Conservation (phyloP, 1,140 invertebrate species). For the Leptonema lineaticorne region DNA sequence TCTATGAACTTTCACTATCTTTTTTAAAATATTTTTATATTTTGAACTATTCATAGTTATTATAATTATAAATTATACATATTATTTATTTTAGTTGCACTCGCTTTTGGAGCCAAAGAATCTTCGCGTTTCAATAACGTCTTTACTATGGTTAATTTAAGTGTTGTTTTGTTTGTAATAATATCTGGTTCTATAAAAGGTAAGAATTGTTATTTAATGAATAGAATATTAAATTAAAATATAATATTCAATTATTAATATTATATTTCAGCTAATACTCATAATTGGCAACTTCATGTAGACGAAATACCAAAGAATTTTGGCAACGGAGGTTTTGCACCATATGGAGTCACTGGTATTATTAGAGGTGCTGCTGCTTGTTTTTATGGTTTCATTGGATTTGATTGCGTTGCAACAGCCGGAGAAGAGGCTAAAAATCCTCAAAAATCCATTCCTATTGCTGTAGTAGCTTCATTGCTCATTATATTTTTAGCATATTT, state of each 20-base stretch:
- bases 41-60: too few relatives aligned
- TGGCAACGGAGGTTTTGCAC: constrained; percentile 77
- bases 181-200: constrained; percentile 77
- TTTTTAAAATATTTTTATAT: too few relatives aligned
- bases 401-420: constrained; percentile 85
- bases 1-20: too few relatives aligned
- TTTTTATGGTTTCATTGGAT: constrained; percentile 91
- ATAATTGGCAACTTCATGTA: constrained; percentile 69
- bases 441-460: constrained; percentile 84
- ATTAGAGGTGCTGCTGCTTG: constrained; percentile 83
- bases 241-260: constrained; percentile 1
- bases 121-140: constrained; percentile 82
- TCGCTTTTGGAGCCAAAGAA: constrained; percentile 82
- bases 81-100: constrained; percentile 61
- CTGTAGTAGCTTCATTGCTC: constrained; percentile 79
- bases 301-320: constrained; percentile 49
- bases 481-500: constrained; percentile 87
- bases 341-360: constrained; percentile 77
- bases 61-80: too few relatives aligned
- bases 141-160: constrained; percentile 81
- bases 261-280: constrained; percentile 53
- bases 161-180: constrained; percentile 79
- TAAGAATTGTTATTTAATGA: constrained; percentile 45
- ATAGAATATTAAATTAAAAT: neutral
- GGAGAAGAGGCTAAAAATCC: constrained; percentile 86